phyloP scores from a whole-genome alignment of 2,888 invertebrate genomes.

The Diaperis boleti region DNA sequence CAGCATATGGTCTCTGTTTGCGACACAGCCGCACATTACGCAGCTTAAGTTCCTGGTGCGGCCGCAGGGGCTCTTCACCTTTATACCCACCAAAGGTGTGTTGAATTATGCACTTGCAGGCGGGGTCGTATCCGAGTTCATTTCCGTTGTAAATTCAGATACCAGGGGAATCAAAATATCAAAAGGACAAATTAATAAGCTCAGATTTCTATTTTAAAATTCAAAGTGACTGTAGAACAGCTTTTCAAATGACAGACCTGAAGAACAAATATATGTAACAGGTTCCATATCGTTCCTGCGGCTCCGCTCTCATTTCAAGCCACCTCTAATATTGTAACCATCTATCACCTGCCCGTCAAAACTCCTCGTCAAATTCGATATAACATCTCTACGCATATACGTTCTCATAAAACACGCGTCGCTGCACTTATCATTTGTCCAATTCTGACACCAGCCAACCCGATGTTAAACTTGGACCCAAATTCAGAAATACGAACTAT shows the following conservation, averaged over 20 bases:
- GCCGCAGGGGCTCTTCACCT: slow-evolving; percentile 76
- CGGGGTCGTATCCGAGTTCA: too few species aligned
- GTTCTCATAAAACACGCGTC: slow-evolving; percentile 3
- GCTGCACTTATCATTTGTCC: neutral
- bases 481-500: slow-evolving; percentile 1
- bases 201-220: too few species aligned
- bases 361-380: neutral
- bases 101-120: too few species aligned
- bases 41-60: slow-evolving; percentile 80
- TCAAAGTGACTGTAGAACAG: too few species aligned
- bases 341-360: neutral
- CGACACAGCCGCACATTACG: slow-evolving; percentile 77
- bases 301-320: neutral
- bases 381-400: neutral
- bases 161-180: too few species aligned
- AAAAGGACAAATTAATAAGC: too few species aligned
- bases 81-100: slow-evolving; percentile 76
- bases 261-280: too few species aligned
- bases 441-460: neutral
- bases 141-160: neutral
- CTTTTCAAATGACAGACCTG: too few species aligned
- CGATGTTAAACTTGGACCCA: neutral
- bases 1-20: slow-evolving; percentile 80
- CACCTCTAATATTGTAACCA: neutral
- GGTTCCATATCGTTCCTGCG: too few species aligned